Percentiles rank a stretch among this genome's conserved stretches.
Evolutionary conservation across 2,113 vertebrate species (phyloP).

Genomic region (Isurus oxyrinchus): DNA sequence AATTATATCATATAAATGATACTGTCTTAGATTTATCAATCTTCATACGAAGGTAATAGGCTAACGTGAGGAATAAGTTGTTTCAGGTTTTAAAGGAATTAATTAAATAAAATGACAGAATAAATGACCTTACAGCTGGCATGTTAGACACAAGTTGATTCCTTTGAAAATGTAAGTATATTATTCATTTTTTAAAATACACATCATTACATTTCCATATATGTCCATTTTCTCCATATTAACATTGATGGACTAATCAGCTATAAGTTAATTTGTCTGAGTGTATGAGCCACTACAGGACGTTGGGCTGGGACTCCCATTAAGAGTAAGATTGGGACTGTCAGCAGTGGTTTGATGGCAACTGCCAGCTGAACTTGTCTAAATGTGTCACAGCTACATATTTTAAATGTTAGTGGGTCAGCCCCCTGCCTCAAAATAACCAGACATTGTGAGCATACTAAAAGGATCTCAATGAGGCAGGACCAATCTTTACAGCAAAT

Average conservation of each 20-base stretch:
- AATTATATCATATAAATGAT: not conserved
- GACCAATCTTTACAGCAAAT: not conserved
- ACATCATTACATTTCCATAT: not conserved
- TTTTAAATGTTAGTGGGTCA: not conserved
- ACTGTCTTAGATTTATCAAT: not conserved
- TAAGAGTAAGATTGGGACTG: not conserved
- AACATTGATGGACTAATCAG: not conserved
- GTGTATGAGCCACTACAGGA: not conserved
- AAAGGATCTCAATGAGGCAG: not conserved
- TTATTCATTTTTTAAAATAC: not conserved
- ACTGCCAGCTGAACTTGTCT: not conserved
- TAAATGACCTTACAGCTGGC: not conserved
- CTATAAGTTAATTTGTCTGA: not conserved
- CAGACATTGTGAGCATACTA: not conserved
- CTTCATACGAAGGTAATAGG: not conserved
- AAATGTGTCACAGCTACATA: not conserved
- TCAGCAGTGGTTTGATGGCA: not conserved
- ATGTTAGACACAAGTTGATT: not conserved
- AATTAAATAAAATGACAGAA: not conserved
- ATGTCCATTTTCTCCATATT: not conserved
- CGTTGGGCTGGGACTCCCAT: not conserved
- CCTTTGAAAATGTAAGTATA: not conserved
- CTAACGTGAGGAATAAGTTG: not conserved
- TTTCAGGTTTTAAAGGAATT: not conserved
- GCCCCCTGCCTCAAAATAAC: not conserved